A percentile compares a stretch with the other conserved stretches of the same genome.
phyloP scores from a whole-genome alignment of 2,797 vertebrate species.

The Carcharodon carcharias region DNA sequence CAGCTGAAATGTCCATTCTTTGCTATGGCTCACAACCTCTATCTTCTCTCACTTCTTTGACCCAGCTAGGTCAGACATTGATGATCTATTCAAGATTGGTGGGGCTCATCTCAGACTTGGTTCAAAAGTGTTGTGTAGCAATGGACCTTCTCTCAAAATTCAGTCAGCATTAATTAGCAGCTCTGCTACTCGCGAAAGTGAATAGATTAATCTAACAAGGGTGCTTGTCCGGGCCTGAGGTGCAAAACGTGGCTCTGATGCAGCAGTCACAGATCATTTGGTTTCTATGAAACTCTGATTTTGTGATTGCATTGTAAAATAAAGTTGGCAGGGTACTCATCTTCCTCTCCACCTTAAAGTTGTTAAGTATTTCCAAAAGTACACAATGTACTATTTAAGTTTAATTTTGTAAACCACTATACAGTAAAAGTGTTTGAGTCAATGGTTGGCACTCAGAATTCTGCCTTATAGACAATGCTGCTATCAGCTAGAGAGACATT shows the following conservation, averaged over 20 bases:
- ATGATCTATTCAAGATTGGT: not conserved
- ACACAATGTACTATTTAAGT: not conserved
- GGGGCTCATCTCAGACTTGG: not conserved
- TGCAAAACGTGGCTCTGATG: not conserved
- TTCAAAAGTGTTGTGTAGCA: not conserved
- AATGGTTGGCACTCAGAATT: not conserved
- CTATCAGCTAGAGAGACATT: not conserved
- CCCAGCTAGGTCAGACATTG: not conserved
- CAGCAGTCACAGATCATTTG: not conserved
- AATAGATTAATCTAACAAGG: not conserved
- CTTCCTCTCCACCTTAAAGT: constrained; percentile 1
- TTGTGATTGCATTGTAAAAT: not conserved
- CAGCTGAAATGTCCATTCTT: not conserved
- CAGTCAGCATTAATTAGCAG: not conserved
- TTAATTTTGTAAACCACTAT: not conserved
- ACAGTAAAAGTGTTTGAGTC: not conserved
- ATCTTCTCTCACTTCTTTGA: not conserved
- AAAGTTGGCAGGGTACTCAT: not conserved
- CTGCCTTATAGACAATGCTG: not conserved
- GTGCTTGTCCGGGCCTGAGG: not conserved
- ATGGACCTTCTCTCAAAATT: not conserved
- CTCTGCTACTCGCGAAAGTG: not conserved
- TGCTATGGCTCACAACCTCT: not conserved
- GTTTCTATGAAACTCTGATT: not conserved
- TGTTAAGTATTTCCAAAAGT: constrained; percentile 22